Base-by-base conservation (phyloP, 2,113 vertebrate genomes). In the Riparia riparia region DNA sequence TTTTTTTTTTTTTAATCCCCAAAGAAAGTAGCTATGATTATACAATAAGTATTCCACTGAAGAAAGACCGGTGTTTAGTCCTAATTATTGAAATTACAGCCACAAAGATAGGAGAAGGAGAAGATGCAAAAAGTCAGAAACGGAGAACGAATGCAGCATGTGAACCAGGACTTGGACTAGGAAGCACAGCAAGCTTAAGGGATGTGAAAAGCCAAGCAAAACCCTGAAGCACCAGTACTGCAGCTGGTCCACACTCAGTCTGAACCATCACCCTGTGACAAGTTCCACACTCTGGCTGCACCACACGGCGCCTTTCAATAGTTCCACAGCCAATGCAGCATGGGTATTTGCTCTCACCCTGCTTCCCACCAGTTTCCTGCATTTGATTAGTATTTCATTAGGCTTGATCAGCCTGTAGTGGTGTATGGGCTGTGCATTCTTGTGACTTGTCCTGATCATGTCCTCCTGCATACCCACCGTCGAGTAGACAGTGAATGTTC, bases 21-120 rank as follows among this genome's bases (percentile, higher is more conserved):
- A 32, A 84, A 95, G 68, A 86, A 94, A 87, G 29, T 77, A 63
- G 73, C 37, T 86, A 44, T 31, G 70, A 66, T 44, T 19, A 70
- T 12, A 90, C 21, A 89, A 72, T 32, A 94, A 57, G 63, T 76
- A 19, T 17, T 94, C 39, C 56, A 39, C 19, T 1, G 4, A 64
- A 83, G 66, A 78, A 71, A 53, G 53, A 20, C 12, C 50, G 77
- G 31, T 3, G 57, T 69, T 90, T 60, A 85, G 45, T 32, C 78
- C 29, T 81, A 74, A 53, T 57, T 57, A 95, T 78, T 70, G 96
- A 70, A 56, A 91, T 86, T 49, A 64, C 37, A 91, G 32, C 31
- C 69, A 44, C 58, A 10, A 47, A 85, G 61, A 70, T 13, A 14
- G 31, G 49, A 84, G 34, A 76, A 32, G 45, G 42, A 82, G 19